A percentile compares a stretch with the other conserved stretches of the same genome.
Evolutionary conservation across 2,113 vertebrate genomes (phyloP).

Genomic region (Syngnathoides biaculeatus): DNA sequence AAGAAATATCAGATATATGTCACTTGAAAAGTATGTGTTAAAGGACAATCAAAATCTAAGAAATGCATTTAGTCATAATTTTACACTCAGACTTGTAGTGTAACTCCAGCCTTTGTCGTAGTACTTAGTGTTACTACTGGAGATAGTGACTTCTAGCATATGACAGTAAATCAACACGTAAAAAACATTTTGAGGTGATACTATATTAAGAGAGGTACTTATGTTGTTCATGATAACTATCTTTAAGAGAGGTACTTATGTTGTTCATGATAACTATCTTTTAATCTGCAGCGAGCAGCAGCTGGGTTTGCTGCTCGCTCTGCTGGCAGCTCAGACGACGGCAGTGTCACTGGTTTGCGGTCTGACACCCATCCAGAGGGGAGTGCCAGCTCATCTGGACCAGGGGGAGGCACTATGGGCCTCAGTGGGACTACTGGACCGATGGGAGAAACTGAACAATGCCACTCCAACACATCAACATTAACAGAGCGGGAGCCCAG

Average conservation of each 20-base stretch:
- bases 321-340: constrained; percentile 64
- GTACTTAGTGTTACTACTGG: too few species aligned
- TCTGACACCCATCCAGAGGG: constrained; percentile 60
- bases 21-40: too few species aligned
- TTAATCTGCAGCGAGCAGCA: constrained; percentile 83
- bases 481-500: constrained; percentile 96
- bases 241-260: constrained; percentile 1
- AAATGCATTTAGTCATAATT: too few species aligned
- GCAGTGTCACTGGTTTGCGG: constrained; percentile 41
- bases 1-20: too few species aligned
- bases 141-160: neutral
- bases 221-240: neutral
- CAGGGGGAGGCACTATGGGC: constrained; percentile 64
- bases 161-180: neutral
- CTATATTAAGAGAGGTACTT: neutral
- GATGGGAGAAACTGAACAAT: constrained; percentile 82
- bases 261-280: neutral
- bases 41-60: too few species aligned
- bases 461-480: constrained; percentile 96
- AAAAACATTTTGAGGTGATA: neutral
- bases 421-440: constrained; percentile 71
- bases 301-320: constrained; percentile 89
- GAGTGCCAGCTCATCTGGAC: constrained; percentile 32
- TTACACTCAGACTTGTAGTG: too few species aligned
- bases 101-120: too few species aligned